These are phyloP conservation scores for Petrocephalus sullivani DNA, from an alignment of 2,797 vertebrate species.

Conservation along the genomic window DNA sequence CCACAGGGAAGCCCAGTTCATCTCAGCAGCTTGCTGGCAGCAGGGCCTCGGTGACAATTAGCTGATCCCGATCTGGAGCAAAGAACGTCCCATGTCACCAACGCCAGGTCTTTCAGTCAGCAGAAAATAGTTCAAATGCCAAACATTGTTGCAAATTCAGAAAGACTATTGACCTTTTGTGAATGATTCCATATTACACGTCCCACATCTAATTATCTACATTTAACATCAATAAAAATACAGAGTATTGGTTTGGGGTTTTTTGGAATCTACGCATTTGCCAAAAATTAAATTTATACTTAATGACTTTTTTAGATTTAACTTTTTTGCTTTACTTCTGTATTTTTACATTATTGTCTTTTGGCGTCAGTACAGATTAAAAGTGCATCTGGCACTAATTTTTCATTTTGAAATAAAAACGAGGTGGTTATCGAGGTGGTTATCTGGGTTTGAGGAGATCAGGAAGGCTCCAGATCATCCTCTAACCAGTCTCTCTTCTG, in stretches of 20 bases:
- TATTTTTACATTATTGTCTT: neutral
- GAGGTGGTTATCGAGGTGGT: neutral
- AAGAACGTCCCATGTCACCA: neutral
- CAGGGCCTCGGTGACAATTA: neutral
- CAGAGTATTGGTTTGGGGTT: neutral
- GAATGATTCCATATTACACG: neutral
- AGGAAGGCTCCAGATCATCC: neutral
- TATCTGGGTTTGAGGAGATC: neutral
- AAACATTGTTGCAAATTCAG: neutral
- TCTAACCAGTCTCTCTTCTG: neutral
- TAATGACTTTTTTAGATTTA: neutral
- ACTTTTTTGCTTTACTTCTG: neutral
- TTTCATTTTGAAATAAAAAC: neutral
- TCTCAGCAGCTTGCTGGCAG: constrained; percentile 37
- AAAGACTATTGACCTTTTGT: neutral
- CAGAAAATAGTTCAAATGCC: neutral
- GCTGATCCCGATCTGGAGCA: neutral
- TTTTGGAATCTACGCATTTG: neutral
- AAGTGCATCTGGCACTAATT: neutral
- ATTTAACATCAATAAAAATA: neutral
- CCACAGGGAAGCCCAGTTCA: constrained; percentile 81
- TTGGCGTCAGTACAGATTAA: neutral
- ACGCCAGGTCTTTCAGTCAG: neutral
- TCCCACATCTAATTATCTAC: neutral
- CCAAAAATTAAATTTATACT: neutral